Evolutionary conservation across 2,113 vertebrate species (phyloP).

Genomic region (Phrynosoma platyrhinos): DNA sequence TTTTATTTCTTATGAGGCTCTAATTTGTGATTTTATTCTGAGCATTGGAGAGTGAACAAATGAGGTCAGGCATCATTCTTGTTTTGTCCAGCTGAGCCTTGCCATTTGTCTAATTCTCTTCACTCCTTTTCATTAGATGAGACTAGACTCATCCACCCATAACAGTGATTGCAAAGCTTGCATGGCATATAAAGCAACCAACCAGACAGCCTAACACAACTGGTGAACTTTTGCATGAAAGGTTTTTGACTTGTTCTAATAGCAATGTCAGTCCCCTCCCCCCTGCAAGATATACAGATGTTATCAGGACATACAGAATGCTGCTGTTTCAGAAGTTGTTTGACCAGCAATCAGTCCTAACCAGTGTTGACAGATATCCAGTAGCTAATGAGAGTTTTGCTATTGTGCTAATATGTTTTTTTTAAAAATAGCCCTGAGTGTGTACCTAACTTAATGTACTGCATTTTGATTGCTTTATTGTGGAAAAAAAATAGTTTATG

Average conservation of each 20-base stretch:
- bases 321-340: neutral
- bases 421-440: neutral
- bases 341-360: neutral
- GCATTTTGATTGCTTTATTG: neutral
- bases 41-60: neutral
- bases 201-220: neutral
- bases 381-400: neutral
- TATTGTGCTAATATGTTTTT: neutral
- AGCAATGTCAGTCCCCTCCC: neutral
- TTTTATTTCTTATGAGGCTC: neutral
- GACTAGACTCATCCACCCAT: neutral
- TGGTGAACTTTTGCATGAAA: neutral
- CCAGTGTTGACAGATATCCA: neutral
- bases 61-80: fast-evolving
- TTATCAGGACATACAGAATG: neutral
- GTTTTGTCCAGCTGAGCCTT: neutral
- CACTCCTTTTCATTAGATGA: fast-evolving
- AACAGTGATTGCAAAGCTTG: neutral
- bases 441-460: neutral
- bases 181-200: neutral
- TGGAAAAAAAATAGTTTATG: neutral
- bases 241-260: neutral
- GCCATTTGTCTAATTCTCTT: neutral
- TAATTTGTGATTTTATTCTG: neutral
- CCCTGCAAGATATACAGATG: neutral